phyloP scores from a whole-genome alignment of 2,113 vertebrate species.

The Neolamprologus toae region DNA sequence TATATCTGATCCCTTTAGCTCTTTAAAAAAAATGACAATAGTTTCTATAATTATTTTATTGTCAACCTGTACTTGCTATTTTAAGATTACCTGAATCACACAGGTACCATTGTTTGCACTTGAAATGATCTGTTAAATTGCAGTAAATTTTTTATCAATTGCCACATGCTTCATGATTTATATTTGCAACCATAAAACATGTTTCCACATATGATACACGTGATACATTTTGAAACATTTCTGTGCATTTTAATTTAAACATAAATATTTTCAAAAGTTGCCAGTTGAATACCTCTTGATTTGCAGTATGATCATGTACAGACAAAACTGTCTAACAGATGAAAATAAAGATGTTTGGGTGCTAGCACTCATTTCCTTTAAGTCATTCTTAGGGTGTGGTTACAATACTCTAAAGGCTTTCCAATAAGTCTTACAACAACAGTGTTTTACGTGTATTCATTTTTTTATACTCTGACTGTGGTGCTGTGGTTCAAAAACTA shows the following conservation, averaged over 20 bases:
- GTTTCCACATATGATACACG: background rate
- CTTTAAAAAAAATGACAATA: background rate
- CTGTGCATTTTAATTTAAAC: conserved; percentile 32
- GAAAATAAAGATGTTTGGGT: conserved; percentile 46
- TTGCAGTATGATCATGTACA: conserved; percentile 39
- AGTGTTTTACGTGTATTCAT: background rate
- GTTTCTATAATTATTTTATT: background rate
- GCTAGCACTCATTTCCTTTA: conserved; percentile 3
- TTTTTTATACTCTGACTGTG: background rate
- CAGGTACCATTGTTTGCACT: conserved; percentile 30
- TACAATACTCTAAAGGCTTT: background rate
- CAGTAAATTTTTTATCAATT: conserved; percentile 16
- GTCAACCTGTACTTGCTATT: background rate
- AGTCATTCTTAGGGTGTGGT: background rate
- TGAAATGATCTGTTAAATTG: conserved; percentile 9
- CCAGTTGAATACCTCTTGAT: conserved; percentile 18
- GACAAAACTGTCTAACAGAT: background rate
- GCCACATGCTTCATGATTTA: background rate
- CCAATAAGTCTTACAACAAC: background rate
- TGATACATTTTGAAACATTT: background rate
- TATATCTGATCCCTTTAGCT: background rate
- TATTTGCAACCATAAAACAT: background rate
- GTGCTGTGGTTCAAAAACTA: background rate
- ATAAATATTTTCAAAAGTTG: conserved; percentile 31
- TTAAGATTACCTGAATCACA: background rate